A percentile compares a stretch with the other conserved stretches of the same genome.
phyloP scores from a whole-genome alignment of 2,888 invertebrate genomes.

The Netelia inedita region DNA sequence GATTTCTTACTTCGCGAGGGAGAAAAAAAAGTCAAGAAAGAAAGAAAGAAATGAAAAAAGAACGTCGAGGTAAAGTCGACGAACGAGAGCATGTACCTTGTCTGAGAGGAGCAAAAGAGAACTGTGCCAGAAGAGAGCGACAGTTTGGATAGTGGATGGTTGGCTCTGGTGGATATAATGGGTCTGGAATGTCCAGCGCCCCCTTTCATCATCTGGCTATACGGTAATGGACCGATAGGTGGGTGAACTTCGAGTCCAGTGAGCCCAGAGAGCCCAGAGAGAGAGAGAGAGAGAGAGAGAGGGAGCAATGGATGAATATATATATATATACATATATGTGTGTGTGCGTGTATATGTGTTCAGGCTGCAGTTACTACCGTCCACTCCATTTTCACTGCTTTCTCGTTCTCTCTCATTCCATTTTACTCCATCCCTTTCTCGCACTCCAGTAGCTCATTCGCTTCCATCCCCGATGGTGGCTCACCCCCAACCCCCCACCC shows the following conservation, averaged over 20 bases:
- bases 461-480: slow-evolving; percentile 13
- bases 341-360: slow-evolving; percentile 30
- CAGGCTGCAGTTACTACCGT: slow-evolving; percentile 46
- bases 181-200: slow-evolving; percentile 65
- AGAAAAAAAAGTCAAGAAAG: background rate
- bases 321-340: background rate
- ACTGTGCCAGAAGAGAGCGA: slow-evolving; percentile 54
- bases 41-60: slow-evolving; percentile 15
- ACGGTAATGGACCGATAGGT: slow-evolving; percentile 70
- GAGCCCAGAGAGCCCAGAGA: slow-evolving; percentile 39
- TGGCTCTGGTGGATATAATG: slow-evolving; percentile 65
- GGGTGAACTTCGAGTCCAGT: slow-evolving; percentile 60
- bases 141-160: slow-evolving; percentile 54
- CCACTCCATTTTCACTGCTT: slow-evolving; percentile 59
- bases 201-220: slow-evolving; percentile 69
- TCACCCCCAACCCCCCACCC: too few relatives aligned
- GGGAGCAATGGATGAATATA: slow-evolving; percentile 14
- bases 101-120: slow-evolving; percentile 29
- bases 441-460: slow-evolving; percentile 45
- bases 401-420: slow-evolving; percentile 27
- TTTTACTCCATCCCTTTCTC: slow-evolving; percentile 33
- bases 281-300: slow-evolving; percentile 25
- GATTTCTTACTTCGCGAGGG: slow-evolving; percentile 7
- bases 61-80: slow-evolving; percentile 29
- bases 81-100: slow-evolving; percentile 24